Evolutionary conservation across 2,113 vertebrate species (phyloP).

Genomic region (Rostratula benghalensis): DNA sequence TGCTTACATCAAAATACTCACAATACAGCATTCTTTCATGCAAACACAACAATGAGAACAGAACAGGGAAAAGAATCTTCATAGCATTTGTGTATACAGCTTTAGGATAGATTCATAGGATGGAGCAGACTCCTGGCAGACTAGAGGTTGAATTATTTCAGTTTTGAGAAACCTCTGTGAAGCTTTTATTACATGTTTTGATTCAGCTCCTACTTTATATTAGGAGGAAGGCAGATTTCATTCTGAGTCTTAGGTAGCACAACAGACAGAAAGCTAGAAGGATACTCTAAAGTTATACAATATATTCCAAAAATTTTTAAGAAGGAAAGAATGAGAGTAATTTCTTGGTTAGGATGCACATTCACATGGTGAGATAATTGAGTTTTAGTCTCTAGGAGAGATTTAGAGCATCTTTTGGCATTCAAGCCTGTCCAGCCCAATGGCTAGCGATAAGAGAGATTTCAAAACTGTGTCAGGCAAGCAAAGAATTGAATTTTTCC

Average conservation of each 20-base stretch:
- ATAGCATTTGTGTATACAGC: neutral
- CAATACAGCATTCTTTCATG: neutral
- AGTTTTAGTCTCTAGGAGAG: neutral
- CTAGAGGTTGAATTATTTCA: neutral
- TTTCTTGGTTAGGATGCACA: neutral
- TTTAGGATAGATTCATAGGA: neutral
- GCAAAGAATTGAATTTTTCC: neutral
- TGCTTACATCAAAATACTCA: neutral
- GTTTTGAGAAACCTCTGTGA: neutral
- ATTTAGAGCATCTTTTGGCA: neutral
- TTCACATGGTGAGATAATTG: neutral
- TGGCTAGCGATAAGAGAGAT: neutral
- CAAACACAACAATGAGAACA: neutral
- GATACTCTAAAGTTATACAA: neutral
- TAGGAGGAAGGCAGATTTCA: neutral
- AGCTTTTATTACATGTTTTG: neutral
- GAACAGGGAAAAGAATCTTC: neutral
- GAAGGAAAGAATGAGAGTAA: neutral
- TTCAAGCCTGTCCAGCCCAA: neutral
- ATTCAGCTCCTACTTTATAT: neutral
- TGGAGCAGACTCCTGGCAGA: neutral
- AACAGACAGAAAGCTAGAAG: neutral
- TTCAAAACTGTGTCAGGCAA: neutral
- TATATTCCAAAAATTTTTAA: neutral
- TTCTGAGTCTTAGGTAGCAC: neutral